These are phyloP conservation scores for Tuberolachnus salignus DNA, from an alignment of 2,888 invertebrate species.

Conservation along the genomic window DNA sequence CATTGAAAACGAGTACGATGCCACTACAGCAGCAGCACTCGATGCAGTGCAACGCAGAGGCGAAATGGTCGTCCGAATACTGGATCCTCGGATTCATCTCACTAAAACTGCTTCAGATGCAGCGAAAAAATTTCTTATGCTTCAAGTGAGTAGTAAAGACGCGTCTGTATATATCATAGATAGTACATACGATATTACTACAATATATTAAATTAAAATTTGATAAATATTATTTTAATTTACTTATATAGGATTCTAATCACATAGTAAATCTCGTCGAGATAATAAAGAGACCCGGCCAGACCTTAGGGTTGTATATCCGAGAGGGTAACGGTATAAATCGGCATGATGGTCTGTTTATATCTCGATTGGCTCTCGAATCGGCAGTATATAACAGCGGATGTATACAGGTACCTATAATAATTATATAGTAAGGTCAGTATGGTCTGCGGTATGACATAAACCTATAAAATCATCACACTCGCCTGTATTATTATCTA, in stretches of 20 bases:
- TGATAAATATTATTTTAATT: too few species aligned
- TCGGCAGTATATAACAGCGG: conserved; percentile 97
- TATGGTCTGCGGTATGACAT: too few species aligned
- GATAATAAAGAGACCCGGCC: conserved; percentile 98
- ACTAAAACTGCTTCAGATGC: conserved; percentile 85
- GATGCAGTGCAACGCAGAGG: conserved; percentile 87
- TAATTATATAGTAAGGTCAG: neutral
- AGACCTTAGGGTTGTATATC: conserved; percentile 96
- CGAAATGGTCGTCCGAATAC: conserved; percentile 92
- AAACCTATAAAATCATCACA: too few species aligned
- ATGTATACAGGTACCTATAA: conserved; percentile 75
- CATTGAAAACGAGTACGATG: conserved; percentile 93
- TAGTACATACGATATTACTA: too few species aligned
- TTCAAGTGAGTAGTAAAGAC: conserved; percentile 68
- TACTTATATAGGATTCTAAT: conserved; percentile 71
- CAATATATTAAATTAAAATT: too few species aligned
- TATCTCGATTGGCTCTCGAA: conserved; percentile 93
- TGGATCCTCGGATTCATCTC: conserved; percentile 81
- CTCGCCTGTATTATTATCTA: neutral
- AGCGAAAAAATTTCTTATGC: conserved; percentile 82
- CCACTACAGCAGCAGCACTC: conserved; percentile 88
- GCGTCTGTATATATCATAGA: too few species aligned
- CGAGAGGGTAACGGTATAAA: conserved; percentile 97
- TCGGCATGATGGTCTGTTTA: conserved; percentile 94
- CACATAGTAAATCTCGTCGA: conserved; percentile 91